Percentiles rank a stretch among this genome's conserved stretches.
phyloP scores from a whole-genome alignment of 2,113 vertebrate genomes.

The Dicerorhinus sumatrensis region DNA sequence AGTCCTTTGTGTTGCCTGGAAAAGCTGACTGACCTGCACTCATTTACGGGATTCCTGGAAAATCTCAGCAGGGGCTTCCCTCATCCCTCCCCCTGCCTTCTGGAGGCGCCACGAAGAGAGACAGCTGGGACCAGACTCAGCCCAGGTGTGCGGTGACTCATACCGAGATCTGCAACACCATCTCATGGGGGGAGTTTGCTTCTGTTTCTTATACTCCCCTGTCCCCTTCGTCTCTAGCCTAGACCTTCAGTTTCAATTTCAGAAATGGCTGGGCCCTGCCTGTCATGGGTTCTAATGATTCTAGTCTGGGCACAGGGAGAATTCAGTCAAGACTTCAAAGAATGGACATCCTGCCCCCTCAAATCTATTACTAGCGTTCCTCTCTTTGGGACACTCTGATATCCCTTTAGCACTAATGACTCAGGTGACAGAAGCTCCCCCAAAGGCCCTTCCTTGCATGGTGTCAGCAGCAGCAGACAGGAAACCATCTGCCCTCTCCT shows the following conservation, averaged over 20 bases:
- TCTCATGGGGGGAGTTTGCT: background rate
- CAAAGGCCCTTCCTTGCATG: background rate
- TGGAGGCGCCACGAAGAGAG: background rate
- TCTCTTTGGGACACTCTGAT: background rate
- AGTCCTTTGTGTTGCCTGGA: background rate
- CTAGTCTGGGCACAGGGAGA: background rate
- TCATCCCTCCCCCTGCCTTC: background rate
- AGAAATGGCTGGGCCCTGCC: background rate
- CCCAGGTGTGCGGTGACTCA: background rate
- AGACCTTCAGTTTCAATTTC: background rate
- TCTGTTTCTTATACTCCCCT: background rate
- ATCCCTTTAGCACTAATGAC: background rate
- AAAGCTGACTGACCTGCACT: no score
- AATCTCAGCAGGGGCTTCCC: background rate
- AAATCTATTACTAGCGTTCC: no score
- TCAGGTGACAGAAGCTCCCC: background rate
- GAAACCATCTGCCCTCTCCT: rapidly evolving
- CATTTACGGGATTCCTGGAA: no score
- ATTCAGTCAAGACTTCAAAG: background rate
- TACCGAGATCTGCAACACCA: background rate
- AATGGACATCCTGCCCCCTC: background rate
- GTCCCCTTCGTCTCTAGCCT: background rate
- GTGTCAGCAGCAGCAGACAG: no score
- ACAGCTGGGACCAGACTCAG: background rate
- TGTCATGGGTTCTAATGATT: background rate